Percentiles rank a stretch among this genome's conserved stretches.
These are phyloP conservation scores for Brachionus koreanus DNA, from an alignment of 1,140 invertebrate species.

Conservation along the genomic window DNA sequence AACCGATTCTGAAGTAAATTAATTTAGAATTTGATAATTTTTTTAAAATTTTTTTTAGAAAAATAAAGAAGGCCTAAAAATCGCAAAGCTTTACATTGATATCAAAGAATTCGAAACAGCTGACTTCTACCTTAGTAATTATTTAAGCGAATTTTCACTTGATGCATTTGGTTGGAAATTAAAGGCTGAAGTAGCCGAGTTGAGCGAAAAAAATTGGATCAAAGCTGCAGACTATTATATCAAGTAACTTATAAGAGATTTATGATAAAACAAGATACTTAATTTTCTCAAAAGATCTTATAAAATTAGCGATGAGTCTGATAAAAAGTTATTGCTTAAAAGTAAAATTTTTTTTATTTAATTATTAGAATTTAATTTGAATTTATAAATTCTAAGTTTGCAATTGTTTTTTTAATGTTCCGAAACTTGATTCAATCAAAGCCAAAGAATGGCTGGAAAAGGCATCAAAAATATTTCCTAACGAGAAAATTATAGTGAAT, in stretches of 20 bases:
- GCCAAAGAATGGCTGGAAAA: conserved; percentile 29
- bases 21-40: not conserved
- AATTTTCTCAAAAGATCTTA: not conserved
- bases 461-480: not conserved
- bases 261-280: not conserved
- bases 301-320: not conserved
- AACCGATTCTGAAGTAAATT: not conserved
- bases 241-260: not conserved
- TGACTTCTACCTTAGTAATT: conserved; percentile 16
- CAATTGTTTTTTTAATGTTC: not conserved
- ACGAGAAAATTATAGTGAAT: not conserved
- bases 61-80: conserved; percentile 43
- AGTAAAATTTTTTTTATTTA: not conserved
- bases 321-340: not conserved
- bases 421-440: conserved; percentile 15
- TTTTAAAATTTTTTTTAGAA: not conserved
- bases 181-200: not conserved
- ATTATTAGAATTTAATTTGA: not conserved
- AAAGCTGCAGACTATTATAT: conserved; percentile 12
- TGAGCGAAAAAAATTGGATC: not conserved
- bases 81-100: conserved; percentile 30
- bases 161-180: conserved; percentile 38
- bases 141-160: conserved; percentile 17
- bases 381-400: conserved; percentile 7
- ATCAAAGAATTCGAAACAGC: conserved; percentile 29